Percentiles rank a stretch among this genome's conserved stretches.
Evolutionary conservation across 1,140 invertebrate species (phyloP).

Genomic region (Euwallacea fornicatus): DNA sequence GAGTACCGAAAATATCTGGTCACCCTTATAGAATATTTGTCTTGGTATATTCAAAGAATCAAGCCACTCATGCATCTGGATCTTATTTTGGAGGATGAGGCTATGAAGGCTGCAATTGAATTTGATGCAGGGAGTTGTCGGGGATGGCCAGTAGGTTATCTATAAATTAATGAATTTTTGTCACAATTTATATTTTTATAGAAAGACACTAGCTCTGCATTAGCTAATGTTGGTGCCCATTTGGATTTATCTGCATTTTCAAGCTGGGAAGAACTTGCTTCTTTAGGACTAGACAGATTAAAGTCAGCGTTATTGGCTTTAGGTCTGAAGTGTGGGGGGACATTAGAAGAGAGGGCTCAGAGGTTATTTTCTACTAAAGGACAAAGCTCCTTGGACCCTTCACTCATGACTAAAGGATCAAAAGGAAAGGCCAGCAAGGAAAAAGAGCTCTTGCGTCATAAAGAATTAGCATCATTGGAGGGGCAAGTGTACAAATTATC

Average conservation of each 20-base stretch:
- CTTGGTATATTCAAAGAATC: conserved; percentile 81
- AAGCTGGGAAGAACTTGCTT: conserved; percentile 96
- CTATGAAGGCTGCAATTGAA: conserved; percentile 78
- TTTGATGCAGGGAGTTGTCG: conserved; percentile 90
- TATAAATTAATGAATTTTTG: conserved; percentile 4
- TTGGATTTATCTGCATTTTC: conserved; percentile 96
- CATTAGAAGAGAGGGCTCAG: conserved; percentile 94
- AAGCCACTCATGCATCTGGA: conserved; percentile 90
- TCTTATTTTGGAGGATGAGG: conserved; percentile 74
- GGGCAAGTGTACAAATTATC: conserved; percentile 85
- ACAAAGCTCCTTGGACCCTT: conserved; percentile 86
- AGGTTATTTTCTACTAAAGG: conserved; percentile 95
- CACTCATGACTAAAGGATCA: conserved; percentile 85
- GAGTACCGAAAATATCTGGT: conserved; percentile 91
- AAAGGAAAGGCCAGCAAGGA: conserved; percentile 67
- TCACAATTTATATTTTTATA: conserved; percentile 52
- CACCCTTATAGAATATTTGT: conserved; percentile 83
- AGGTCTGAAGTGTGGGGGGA: conserved; percentile 98
- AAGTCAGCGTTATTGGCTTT: conserved; percentile 97
- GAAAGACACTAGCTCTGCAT: conserved; percentile 92
- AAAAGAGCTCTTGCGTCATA: conserved; percentile 73
- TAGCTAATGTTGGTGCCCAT: conserved; percentile 92
- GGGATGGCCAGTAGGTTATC: conserved; percentile 82
- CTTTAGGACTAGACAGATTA: conserved; percentile 92
- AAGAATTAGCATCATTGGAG: conserved; percentile 83